These are phyloP conservation scores for Syrmaticus mikado DNA, from an alignment of 2,113 vertebrate genomes.

Conservation along the genomic window DNA sequence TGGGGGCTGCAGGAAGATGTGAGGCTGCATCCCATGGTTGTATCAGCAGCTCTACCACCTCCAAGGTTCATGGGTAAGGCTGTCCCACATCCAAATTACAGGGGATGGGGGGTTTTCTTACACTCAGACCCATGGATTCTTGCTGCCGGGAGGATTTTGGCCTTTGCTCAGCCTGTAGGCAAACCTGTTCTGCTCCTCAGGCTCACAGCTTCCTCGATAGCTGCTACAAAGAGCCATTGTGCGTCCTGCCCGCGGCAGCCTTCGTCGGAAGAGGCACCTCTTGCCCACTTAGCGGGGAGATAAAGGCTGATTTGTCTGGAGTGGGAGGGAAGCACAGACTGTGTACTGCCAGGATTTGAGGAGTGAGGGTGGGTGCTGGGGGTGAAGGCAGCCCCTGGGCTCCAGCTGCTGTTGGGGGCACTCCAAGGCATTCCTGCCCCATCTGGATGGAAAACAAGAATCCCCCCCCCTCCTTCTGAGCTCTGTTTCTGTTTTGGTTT, in stretches of 20 bases:
- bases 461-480: neutral
- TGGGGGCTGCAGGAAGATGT: neutral
- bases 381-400: neutral
- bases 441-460: neutral
- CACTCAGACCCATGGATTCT: neutral
- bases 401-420: neutral
- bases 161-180: neutral
- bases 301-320: constrained; percentile 29
- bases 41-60: neutral
- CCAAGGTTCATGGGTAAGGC: neutral
- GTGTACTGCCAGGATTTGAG: neutral
- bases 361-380: neutral
- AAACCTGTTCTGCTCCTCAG: neutral
- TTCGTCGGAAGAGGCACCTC: neutral
- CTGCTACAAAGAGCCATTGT: constrained; percentile 27
- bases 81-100: neutral
- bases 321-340: neutral
- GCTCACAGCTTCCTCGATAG: neutral
- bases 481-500: constrained; percentile 39
- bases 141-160: neutral
- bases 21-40: rapidly evolving
- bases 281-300: constrained; percentile 30
- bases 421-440: neutral
- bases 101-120: neutral
- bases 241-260: neutral